A percentile compares a stretch with the other conserved stretches of the same genome.
phyloP scores from a whole-genome alignment of 2,888 invertebrate genomes.

The Dimorphilus gyrociliatus region DNA sequence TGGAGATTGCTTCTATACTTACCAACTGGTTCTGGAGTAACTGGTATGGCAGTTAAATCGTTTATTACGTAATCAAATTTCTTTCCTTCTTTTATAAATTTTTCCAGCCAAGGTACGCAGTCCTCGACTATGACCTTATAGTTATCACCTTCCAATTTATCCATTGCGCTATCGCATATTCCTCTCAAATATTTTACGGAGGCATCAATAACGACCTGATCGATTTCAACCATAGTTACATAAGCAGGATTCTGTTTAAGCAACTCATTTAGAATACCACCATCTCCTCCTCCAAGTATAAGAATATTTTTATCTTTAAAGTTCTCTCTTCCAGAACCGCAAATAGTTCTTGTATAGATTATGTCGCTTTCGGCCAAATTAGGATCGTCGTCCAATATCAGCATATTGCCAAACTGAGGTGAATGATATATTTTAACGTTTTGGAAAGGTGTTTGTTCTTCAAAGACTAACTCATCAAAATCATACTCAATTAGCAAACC shows the following conservation, averaged over 20 bases:
- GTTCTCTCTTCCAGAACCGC: conserved; percentile 64
- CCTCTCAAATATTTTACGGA: conserved; percentile 65
- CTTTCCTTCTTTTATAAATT: conserved; percentile 51
- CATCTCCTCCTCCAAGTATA: conserved; percentile 82
- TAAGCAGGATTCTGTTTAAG: conserved; percentile 72
- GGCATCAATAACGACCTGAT: conserved; percentile 70
- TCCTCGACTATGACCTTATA: conserved; percentile 73
- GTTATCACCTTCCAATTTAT: conserved; percentile 55
- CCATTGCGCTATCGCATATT: conserved; percentile 71
- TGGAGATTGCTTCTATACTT: no score
- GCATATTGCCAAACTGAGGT: conserved; percentile 68
- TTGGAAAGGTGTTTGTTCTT: conserved; percentile 67
- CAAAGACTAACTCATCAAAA: conserved; percentile 63
- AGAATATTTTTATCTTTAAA: conserved; percentile 74
- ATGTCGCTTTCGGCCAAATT: conserved; percentile 80
- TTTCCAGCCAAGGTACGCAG: conserved; percentile 53
- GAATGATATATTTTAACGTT: conserved; percentile 81
- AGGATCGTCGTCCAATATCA: conserved; percentile 77
- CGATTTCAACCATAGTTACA: conserved; percentile 81
- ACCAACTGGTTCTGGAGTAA: conserved; percentile 43
- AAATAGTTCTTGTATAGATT: conserved; percentile 74
- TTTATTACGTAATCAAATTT: conserved; percentile 82
- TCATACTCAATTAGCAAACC: conserved; percentile 78
- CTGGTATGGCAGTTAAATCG: conserved; percentile 80
- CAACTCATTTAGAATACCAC: conserved; percentile 69